Evolutionary conservation across 2,113 vertebrate genomes (phyloP).

Genomic region (Chrysemys picta): DNA sequence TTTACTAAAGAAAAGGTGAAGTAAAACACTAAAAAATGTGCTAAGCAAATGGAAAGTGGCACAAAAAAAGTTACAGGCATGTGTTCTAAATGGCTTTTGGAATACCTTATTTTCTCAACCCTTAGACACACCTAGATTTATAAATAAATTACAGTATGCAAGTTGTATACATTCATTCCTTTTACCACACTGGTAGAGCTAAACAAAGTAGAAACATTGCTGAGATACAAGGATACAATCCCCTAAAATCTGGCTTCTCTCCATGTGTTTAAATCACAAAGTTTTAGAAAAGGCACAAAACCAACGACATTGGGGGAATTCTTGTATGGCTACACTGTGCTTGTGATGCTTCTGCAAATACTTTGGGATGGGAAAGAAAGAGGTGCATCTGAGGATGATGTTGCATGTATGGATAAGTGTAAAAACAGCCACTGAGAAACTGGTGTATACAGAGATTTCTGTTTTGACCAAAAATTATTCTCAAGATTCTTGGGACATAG

Average conservation of each 20-base stretch:
- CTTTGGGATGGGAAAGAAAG: not conserved
- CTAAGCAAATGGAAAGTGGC: not conserved
- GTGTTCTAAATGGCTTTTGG: conserved; percentile 2
- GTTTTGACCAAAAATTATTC: not conserved
- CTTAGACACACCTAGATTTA: conserved; percentile 49
- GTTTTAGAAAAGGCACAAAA: conserved; percentile 46
- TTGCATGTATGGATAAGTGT: not conserved
- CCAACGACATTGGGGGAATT: conserved; percentile 42
- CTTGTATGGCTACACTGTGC: conserved; percentile 9
- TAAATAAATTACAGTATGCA: conserved; percentile 59
- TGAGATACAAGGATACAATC: conserved; percentile 66
- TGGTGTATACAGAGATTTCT: not conserved
- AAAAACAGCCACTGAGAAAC: not conserved
- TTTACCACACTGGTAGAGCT: conserved; percentile 46
- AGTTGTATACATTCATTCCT: conserved; percentile 58
- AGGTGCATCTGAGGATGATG: not conserved
- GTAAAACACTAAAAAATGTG: not conserved
- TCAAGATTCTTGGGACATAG: not conserved
- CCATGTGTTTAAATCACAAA: conserved; percentile 70
- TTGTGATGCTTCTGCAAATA: conserved; percentile 30
- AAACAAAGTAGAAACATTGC: conserved; percentile 60
- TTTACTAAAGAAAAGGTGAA: not conserved
- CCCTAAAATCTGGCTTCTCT: conserved; percentile 62
- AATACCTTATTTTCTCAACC: conserved; percentile 40
- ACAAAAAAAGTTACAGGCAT: conserved; percentile 6